These are phyloP conservation scores for Helicoverpa assulta DNA, from an alignment of 2,888 invertebrate species.

Conservation along the genomic window DNA sequence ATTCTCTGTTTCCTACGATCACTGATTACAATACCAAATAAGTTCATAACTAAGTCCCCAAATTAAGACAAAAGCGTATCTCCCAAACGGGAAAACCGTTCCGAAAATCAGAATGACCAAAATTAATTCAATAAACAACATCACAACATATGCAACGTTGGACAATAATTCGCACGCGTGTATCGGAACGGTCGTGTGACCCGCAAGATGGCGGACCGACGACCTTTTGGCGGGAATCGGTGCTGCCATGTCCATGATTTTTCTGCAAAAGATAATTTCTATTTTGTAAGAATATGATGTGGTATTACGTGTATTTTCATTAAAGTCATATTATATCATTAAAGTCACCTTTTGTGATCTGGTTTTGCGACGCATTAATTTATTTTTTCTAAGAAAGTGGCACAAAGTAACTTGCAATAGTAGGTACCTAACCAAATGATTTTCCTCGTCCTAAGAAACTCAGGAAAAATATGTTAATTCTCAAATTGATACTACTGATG, in stretches of 20 bases:
- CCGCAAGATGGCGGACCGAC: constrained; percentile 77
- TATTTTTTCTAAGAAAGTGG: too few relatives aligned
- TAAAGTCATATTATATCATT: too few relatives aligned
- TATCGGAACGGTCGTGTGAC: constrained; percentile 79
- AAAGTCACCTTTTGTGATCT: too few relatives aligned
- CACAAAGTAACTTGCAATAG: too few relatives aligned
- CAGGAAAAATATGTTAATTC: background rate
- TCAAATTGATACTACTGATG: background rate
- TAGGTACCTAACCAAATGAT: background rate
- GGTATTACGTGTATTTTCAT: too few relatives aligned
- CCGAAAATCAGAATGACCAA: constrained; percentile 80
- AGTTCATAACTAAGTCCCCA: constrained; percentile 9
- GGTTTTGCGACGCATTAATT: too few relatives aligned
- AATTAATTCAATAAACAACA: constrained; percentile 90
- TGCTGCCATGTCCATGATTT: constrained; percentile 51
- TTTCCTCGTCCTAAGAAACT: background rate
- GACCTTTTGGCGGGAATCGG: constrained; percentile 84
- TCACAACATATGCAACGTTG: constrained; percentile 87
- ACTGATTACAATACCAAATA: background rate
- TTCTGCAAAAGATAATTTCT: constrained; percentile 1
- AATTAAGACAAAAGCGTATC: constrained; percentile 65
- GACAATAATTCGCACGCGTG: constrained; percentile 89
- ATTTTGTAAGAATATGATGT: background rate
- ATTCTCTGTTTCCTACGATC: too few relatives aligned
- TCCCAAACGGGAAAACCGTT: constrained; percentile 60